Base-by-base conservation (phyloP, 35 echinoderm and acorn worm genomes). In the Holothuria glaberrima region DNA sequence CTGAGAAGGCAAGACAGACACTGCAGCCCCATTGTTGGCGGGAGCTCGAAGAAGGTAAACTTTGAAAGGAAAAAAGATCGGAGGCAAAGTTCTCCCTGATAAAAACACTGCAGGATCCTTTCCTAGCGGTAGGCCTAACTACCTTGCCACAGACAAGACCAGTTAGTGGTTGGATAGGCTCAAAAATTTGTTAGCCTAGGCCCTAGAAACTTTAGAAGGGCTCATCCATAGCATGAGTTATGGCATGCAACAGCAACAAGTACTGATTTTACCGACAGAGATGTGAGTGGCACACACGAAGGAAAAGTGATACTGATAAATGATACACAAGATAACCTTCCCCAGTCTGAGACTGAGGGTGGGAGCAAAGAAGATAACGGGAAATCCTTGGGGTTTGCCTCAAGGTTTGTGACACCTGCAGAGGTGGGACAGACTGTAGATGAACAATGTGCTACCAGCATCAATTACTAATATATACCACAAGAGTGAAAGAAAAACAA, bases 401-500 rank as follows among this genome's bases (percentile, higher is more conserved):
- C 58, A 59, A 59, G 58, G 58, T 59, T 59, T 59, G 58, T 28
- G 29, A 12, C 22, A 68, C 64, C 64, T 12, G 64, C 64, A 68
- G 64, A 68, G 7, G 64, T 68, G 64, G 64, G 64, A 68, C 7
- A 68, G 64, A 28, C 64, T 68, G 21, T 68, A 68, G 64, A 68
- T 68, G 64, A 68, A 7, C 64, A 68, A n/a, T 6, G 7, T 68
- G 64, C 7, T n/a, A 68, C 7, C 7, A 68, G 64, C 21, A 21
- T 71, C 12, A 31, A 71, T 71, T 71, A 31, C 28, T 31, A n/a
- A n/a, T 71, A 31, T 12, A 14, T 12, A 71, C 68, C 68, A 24
- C 68, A 10, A 71, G 26, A 71, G 68, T 71, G 30, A 26, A 71
- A 14, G 75, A 80, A 83, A 83, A 52, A 83, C n/a, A 83, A 58